Conservation (phyloP, 2,797 vertebrate genomes). For the Pipistrellus pygmaeus region DNA sequence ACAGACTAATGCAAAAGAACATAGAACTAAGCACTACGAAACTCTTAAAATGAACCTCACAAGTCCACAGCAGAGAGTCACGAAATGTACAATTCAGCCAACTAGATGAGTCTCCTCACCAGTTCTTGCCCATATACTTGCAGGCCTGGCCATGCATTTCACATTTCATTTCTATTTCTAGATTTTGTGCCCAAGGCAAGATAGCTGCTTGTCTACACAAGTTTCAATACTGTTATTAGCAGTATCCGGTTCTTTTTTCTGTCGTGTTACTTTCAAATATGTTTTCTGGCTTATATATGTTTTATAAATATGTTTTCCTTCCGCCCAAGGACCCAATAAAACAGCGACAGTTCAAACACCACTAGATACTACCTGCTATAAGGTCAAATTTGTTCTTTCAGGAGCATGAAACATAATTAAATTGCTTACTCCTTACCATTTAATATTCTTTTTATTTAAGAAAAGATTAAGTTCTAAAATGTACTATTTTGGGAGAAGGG, state of each 20-base stretch:
- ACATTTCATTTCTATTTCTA: conserved; percentile 46
- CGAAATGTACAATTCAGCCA: not conserved
- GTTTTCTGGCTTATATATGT: conserved; percentile 41
- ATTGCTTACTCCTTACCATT: conserved; percentile 1
- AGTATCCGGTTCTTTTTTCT: conserved; percentile 6
- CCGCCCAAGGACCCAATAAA: not conserved
- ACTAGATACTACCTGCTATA: not conserved
- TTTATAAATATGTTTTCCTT: conserved; percentile 29
- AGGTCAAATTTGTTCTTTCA: not conserved
- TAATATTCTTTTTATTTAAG: conserved; percentile 20
- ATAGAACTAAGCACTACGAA: not conserved
- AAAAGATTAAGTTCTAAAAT: conserved; percentile 35
- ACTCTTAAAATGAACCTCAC: not conserved
- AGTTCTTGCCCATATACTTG: not conserved
- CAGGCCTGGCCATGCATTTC: not conserved
- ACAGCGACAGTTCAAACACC: not conserved
- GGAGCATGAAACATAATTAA: not conserved
- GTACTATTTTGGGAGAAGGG: not conserved
- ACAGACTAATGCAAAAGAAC: not conserved
- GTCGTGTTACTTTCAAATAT: not conserved
- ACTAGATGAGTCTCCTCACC: not conserved
- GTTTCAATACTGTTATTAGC: conserved; percentile 17
- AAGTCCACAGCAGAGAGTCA: not conserved
- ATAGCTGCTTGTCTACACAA: not conserved
- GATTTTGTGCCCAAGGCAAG: not conserved